Conservation (phyloP, 2,797 vertebrate genomes). For the Arrhamphus sclerolepis region DNA sequence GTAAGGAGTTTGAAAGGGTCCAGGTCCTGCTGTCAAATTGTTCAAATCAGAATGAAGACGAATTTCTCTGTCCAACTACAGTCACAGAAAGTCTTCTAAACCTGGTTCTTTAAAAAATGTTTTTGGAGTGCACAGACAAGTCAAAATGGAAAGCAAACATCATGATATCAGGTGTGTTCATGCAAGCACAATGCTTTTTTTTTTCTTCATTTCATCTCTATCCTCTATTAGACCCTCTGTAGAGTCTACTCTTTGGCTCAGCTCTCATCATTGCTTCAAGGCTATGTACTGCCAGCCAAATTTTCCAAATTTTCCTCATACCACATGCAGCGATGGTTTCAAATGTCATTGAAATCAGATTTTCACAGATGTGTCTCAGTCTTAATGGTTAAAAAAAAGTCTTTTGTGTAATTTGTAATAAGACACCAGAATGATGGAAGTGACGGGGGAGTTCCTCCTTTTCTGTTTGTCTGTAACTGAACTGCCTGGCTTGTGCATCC, state of each 20-base stretch:
- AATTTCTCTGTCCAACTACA: constrained; percentile 10
- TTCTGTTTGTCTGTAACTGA: too few relatives aligned
- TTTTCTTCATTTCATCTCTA: constrained; percentile 16
- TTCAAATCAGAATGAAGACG: constrained; percentile 35
- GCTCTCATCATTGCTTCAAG: constrained; percentile 4
- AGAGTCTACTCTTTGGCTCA: constrained; percentile 19
- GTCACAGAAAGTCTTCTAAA: constrained; percentile 21
- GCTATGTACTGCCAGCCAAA: too few relatives aligned
- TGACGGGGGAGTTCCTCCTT: too few relatives aligned
- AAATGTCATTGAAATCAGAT: too few relatives aligned
- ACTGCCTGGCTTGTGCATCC: too few relatives aligned
- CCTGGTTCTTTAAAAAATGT: constrained; percentile 28
- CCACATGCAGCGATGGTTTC: too few relatives aligned
- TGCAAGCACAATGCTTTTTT: constrained; percentile 26
- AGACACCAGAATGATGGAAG: too few relatives aligned
- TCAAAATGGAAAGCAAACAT: constrained; percentile 46
- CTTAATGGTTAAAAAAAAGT: too few relatives aligned
- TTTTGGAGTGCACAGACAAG: constrained; percentile 36
- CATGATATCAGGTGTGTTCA: constrained; percentile 27
- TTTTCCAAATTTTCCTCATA: too few relatives aligned
- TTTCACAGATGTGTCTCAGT: too few relatives aligned
- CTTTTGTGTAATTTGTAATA: too few relatives aligned
- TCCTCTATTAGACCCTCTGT: constrained; percentile 35
- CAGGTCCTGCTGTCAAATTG: constrained; percentile 25
- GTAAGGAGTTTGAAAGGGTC: not conserved